A percentile compares a stretch with the other conserved stretches of the same genome.
Evolutionary conservation across 2,888 invertebrate species (phyloP).

Genomic region (Agrochola lota): DNA sequence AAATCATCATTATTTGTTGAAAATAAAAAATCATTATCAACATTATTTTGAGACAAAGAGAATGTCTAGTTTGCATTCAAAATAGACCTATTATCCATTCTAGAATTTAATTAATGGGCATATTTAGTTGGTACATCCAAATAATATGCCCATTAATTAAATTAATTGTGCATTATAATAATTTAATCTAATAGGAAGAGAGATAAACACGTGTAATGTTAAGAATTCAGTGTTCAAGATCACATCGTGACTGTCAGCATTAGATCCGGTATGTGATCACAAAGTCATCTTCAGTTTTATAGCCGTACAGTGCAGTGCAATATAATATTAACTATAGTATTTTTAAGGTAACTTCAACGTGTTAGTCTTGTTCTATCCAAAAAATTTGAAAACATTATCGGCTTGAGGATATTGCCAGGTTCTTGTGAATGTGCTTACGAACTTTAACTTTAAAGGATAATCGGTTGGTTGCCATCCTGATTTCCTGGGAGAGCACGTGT

Average conservation of each 20-base stretch:
- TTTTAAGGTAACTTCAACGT: not conserved
- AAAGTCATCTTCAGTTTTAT: slow-evolving; percentile 78
- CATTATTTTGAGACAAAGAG: not conserved
- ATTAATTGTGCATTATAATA: slow-evolving; percentile 11
- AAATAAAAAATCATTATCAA: not conserved
- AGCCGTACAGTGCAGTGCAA: slow-evolving; percentile 61
- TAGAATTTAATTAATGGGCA: not conserved
- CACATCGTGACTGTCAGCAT: slow-evolving; percentile 80
- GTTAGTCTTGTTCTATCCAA: not conserved
- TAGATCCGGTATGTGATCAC: slow-evolving; percentile 74
- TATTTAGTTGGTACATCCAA: not conserved
- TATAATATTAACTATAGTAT: not conserved
- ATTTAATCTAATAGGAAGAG: slow-evolving; percentile 40
- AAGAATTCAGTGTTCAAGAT: slow-evolving; percentile 79
- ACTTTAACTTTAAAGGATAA: no score
- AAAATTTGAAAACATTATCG: no score
- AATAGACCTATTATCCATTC: slow-evolving; percentile 6
- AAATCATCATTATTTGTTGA: not conserved
- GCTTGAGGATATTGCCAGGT: no score
- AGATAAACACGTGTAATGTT: slow-evolving; percentile 52
- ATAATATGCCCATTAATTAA: slow-evolving; percentile 11
- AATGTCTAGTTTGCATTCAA: slow-evolving; percentile 22
- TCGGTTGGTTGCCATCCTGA: no score
- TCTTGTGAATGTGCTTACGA: no score
- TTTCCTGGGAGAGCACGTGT: no score